A percentile compares a stretch with the other conserved stretches of the same genome.
Evolutionary conservation across 2,113 vertebrate species (phyloP).

Genomic region (Tylochromis polylepis): DNA sequence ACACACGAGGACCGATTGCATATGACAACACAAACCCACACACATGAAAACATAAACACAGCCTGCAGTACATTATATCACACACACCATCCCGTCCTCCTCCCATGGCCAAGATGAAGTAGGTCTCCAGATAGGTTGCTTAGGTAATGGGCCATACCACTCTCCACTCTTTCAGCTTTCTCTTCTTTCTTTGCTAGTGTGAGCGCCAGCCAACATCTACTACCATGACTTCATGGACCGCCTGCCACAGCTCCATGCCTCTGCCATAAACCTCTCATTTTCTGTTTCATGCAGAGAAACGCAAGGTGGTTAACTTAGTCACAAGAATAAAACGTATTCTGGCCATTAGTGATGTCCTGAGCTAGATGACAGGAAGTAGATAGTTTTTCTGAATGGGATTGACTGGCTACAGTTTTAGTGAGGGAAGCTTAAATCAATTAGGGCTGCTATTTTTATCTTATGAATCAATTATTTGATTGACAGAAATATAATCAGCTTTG

Average conservation of each 20-base stretch:
- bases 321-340: not conserved
- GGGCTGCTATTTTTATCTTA: not conserved
- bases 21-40: constrained; percentile 1
- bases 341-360: not conserved
- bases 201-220: not conserved
- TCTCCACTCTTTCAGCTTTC: not conserved
- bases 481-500: not conserved
- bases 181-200: not conserved
- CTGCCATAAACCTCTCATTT: not conserved
- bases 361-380: not conserved
- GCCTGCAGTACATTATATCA: not conserved
- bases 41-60: constrained; percentile 4
- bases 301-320: not conserved
- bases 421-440: not conserved
- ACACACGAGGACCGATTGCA: not conserved
- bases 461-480: not conserved
- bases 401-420: fast-evolving
- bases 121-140: constrained; percentile 22
- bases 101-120: constrained; percentile 17
- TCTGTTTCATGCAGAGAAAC: not conserved
- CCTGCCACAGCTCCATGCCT: not conserved
- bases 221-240: not conserved
- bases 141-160: constrained; percentile 29
- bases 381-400: not conserved
- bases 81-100: not conserved